Evolutionary conservation across 1,140 invertebrate genomes (phyloP), one percentile per base, ranked within the genome.

Genomic region (Oscheius sp.): DNA sequence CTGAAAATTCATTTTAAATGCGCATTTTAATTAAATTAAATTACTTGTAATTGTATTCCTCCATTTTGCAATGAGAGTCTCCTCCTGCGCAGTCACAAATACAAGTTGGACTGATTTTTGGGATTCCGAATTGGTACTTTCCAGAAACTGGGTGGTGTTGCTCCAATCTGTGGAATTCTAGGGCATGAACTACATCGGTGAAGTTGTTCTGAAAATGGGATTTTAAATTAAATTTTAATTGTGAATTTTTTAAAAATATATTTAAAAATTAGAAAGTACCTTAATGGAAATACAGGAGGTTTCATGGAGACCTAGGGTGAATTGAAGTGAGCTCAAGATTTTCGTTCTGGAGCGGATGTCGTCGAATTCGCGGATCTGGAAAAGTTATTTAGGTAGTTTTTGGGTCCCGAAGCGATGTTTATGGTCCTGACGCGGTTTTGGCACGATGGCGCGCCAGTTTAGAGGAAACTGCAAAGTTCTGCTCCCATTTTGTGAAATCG

Each of bases 71-170:
- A 49, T 78, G 76, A 4, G 34, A 13, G 32, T 82, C 79, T 2
- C 79, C 79, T 35, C 80, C 80, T 1, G 76, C 75, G 70, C 79
- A 81, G 59, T 81, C 79, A 61, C 79, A 81, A 45, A 83, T 77
- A 68, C 79, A 81, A n/a, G 35, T 52, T 1, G 71, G 65, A 13
- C 52, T 72, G 15, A 80, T 70, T 29, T 76, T 13, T 28, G 80
- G 80, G 63, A 80, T 72, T 2, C 45, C 80, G 58, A 80, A 80
- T 55, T 71, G 67, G 61, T 80, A 82, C 15, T 64, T 68, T 1
- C 79, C 75, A 15, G 73, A 79, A 52, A 81, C 76, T 23, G 79
- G 59, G 52, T 81, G 79, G 69, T 82, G 79, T 18, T 81, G 80
- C 68, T 81, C 79, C 13, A 81, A 62, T 1, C 74, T 15, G 31